Evolutionary conservation across 2,113 vertebrate species (phyloP), one percentile per base, ranked within the genome.

Genomic region (Strigops habroptila): DNA sequence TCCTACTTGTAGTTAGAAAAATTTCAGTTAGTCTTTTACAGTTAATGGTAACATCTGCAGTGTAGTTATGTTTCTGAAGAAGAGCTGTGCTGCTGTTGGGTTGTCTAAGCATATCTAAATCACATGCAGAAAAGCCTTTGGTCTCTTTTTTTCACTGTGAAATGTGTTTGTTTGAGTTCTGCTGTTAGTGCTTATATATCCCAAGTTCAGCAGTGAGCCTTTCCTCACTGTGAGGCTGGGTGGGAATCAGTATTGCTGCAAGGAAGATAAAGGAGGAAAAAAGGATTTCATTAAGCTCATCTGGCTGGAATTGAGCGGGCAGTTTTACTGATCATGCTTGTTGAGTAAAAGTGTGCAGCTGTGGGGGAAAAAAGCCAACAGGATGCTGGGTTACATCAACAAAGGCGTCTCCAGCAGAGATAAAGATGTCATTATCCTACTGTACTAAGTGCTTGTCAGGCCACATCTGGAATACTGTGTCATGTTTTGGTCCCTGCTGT

Each of bases 181-280:
- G 1, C 71, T 63, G 24, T 1, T 28, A 31, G 15, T 14, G 19
- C 9, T 28, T 3, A 2, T 4, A 4, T 6, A 31, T 14, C 24
- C 43, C 16, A 49, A 28, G 43, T n/a, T 27, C 0, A 1, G 14
- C n/a, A 14, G 43, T 4, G 22, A 60, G 46, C 46, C 64, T 33
- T 44, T 52, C 9, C 27, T 27, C 31, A 9, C 39, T 16, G 48
- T 30, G 35, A 25, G 46, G 16, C 23, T 53, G 41, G 19, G 12
- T 30, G 41, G 22, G 16, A 46, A 5, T 60, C 5, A 2, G 53
- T 28, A 35, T 30, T 5, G 5, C 33, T 18, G n/a, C 6, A 28
- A 70, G 18, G 41, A 24, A 37, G 41, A 27, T 31, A 15, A 12
- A 43, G 18, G 48, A 57, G 41, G 63, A 13, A 33, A n/a, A 43